Evolutionary conservation across 1,140 invertebrate genomes (phyloP).

Genomic region (Panonychus citri): DNA sequence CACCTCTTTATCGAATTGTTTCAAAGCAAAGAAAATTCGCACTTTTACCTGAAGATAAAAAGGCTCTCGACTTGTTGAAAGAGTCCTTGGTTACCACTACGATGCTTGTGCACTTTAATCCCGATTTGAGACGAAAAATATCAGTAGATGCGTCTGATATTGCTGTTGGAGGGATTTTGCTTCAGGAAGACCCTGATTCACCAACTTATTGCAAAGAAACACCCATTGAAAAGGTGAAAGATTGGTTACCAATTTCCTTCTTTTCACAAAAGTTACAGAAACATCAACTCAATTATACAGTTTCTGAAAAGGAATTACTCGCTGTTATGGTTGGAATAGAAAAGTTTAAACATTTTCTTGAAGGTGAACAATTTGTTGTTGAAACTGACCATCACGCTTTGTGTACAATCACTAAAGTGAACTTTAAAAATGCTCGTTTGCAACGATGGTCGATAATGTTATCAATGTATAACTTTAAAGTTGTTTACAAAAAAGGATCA

Average conservation of each 20-base stretch:
- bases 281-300: not conserved
- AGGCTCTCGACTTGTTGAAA: not conserved
- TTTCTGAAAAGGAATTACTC: not conserved
- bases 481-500: not conserved
- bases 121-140: not conserved
- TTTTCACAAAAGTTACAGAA: not conserved
- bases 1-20: not conserved
- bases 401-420: not conserved
- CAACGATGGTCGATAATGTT: not conserved
- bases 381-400: conserved; percentile 1
- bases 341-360: not conserved
- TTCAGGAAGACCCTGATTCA: not conserved
- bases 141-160: not conserved
- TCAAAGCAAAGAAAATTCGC: not conserved
- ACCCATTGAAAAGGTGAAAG: not conserved
- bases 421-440: not conserved
- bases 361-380: not conserved
- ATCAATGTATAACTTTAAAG: not conserved
- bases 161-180: not conserved
- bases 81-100: not conserved
- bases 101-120: not conserved
- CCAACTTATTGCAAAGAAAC: no score
- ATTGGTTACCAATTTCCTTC: not conserved
- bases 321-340: not conserved
- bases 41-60: not conserved